These are phyloP conservation scores for Xiphorhynchus elegans DNA, from an alignment of 2,113 vertebrate genomes.

Conservation along the genomic window DNA sequence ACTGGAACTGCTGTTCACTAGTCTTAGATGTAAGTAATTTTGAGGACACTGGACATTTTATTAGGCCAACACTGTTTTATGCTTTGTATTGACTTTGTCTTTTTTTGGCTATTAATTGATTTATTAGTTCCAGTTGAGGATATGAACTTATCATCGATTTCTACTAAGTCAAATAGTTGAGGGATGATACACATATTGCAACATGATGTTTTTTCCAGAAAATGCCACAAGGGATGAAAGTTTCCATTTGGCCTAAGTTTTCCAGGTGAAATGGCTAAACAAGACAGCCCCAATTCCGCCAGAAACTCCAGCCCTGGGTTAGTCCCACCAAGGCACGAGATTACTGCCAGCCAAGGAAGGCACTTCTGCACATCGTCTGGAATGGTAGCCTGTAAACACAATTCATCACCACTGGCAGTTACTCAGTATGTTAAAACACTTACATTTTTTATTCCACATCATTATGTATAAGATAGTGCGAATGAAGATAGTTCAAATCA, in stretches of 20 bases:
- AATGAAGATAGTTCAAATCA: neutral
- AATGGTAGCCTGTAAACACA: neutral
- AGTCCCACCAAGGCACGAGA: neutral
- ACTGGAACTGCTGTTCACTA: neutral
- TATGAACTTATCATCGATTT: slow-evolving; percentile 29
- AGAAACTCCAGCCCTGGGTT: neutral
- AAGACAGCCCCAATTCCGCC: neutral
- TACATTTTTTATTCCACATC: neutral
- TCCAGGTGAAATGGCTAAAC: neutral
- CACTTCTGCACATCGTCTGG: neutral
- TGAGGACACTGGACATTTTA: slow-evolving; percentile 9
- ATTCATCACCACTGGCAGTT: neutral
- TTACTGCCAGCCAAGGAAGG: neutral
- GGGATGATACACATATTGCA: neutral
- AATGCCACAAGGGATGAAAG: neutral
- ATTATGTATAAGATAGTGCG: neutral
- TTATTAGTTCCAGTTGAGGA: neutral
- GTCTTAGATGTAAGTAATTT: neutral
- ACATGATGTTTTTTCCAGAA: neutral
- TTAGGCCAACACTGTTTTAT: neutral
- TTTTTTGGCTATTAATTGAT: slow-evolving; percentile 8
- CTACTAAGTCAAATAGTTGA: neutral
- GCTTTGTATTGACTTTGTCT: neutral
- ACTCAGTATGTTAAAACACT: neutral
- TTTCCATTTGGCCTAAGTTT: neutral